Base-by-base conservation (phyloP, 2,888 invertebrate genomes). In the Phymatocera aterrima region DNA sequence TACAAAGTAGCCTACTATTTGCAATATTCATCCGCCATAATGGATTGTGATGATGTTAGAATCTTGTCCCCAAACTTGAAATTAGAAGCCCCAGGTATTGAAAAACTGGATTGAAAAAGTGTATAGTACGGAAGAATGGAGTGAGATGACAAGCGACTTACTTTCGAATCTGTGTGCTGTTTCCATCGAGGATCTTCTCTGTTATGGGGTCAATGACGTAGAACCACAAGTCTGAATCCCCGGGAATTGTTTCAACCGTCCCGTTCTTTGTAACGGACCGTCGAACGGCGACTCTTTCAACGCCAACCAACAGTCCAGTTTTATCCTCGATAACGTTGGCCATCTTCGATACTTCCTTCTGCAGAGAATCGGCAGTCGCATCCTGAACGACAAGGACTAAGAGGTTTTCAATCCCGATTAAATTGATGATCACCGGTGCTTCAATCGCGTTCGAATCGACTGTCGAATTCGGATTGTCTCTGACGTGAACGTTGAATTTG, bases 181-280 rank as follows among this genome's bases (percentile, higher is more conserved):
- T 96, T 65, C 96, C 93, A 0, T 93, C 91, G 51, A 97, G 90
- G 82, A 97, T 95, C 72, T 91, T 92, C 81, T 96, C 97, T 0
- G 94, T 95, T 77, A 92, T 92, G 0, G 97, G 97, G 91, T 97
- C 96, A 2, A 97, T 92, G 0, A 95, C 93, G 85, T 97, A 97
- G 88, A 98, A 94, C 96, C 97, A 97, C 5, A 97, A 94, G 85
- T 97, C 97, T 0, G 97, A 96, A 6, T 96, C 96, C 5, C 93
- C 92, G 0, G 93, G 91, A 79, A 93, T 94, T 46, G 91, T 91
- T 83, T 95, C 95, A 24, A 97, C 89, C 0, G 96, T 95, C 3
- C 95, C 95, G 87, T 97, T 97, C 72, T 93, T 94, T 12, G 94
- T 94, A 10, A 95, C 88, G 83, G 92, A 94, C 87, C 96, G 95